phyloP scores from a whole-genome alignment of 2,888 invertebrate genomes.

The Polietes domitor region DNA sequence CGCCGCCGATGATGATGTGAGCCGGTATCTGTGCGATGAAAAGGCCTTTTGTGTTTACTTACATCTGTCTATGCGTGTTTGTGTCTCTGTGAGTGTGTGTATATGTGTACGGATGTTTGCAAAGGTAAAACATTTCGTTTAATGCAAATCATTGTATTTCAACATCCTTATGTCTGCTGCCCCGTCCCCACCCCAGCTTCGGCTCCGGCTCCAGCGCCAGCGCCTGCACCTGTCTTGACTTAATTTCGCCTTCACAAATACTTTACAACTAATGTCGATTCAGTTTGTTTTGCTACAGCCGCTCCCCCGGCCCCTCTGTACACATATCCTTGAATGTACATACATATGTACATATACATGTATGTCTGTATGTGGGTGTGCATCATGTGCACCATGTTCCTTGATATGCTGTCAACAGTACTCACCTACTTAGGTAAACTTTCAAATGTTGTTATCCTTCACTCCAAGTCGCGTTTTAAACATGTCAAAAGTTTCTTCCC shows the following conservation, averaged over 20 bases:
- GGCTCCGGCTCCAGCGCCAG: neutral
- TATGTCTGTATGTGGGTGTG: slow-evolving; percentile 13
- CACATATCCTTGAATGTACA: neutral
- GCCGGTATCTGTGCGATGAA: slow-evolving; percentile 10
- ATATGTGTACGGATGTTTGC: neutral
- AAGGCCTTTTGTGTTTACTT: slow-evolving; percentile 22
- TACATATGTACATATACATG: neutral
- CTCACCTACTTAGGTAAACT: slow-evolving; percentile 44
- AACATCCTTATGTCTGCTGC: neutral
- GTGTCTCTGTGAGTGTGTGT: neutral
- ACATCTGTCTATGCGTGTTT: neutral
- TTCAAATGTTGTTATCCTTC: slow-evolving; percentile 45
- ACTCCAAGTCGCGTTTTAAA: slow-evolving; percentile 39
- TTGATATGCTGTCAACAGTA: slow-evolving; percentile 46
- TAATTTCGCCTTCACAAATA: slow-evolving; percentile 24
- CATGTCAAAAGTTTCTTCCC: slow-evolving; percentile 54
- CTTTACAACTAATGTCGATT: slow-evolving; percentile 30
- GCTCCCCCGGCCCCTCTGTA: neutral
- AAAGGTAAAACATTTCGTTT: slow-evolving; percentile 28
- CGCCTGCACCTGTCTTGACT: slow-evolving; percentile 14
- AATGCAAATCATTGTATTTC: slow-evolving; percentile 45
- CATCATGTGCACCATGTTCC: slow-evolving; percentile 35
- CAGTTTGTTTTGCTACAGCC: slow-evolving; percentile 16
- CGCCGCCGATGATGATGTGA: neutral
- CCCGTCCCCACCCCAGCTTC: neutral